A percentile compares a stretch with the other conserved stretches of the same genome.
These are phyloP conservation scores for Psilopsiagon aurifrons DNA, from an alignment of 2,113 vertebrate species.

Conservation along the genomic window DNA sequence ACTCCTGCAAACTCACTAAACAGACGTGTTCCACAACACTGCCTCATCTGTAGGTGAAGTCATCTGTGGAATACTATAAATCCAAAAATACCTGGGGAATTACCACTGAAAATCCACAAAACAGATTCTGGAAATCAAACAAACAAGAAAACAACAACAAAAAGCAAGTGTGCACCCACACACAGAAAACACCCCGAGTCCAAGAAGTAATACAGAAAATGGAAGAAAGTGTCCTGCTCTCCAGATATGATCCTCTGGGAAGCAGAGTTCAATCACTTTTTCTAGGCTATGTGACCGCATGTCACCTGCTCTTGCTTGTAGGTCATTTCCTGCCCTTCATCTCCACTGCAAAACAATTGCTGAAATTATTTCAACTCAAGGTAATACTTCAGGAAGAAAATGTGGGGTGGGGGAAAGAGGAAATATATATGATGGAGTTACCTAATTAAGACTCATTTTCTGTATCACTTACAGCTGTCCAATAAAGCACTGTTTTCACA, in stretches of 20 bases:
- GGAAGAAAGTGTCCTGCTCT: not conserved
- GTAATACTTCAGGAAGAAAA: not conserved
- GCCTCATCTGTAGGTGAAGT: not conserved
- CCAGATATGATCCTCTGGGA: not conserved
- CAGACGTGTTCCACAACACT: not conserved
- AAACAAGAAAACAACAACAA: not conserved
- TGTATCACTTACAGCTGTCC: not conserved
- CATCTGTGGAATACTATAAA: not conserved
- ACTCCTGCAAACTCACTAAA: not conserved
- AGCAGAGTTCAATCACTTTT: not conserved
- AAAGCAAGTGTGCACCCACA: not conserved
- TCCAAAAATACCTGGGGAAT: not conserved
- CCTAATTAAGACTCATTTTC: not conserved
- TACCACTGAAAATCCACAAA: not conserved
- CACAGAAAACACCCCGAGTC: not conserved
- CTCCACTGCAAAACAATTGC: not conserved
- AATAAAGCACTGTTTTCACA: not conserved
- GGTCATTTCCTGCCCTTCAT: conserved; percentile 33
- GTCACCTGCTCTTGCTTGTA: conserved; percentile 28
- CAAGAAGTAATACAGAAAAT: not conserved
- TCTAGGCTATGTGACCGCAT: not conserved
- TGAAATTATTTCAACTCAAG: not conserved
- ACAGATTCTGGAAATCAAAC: not conserved
- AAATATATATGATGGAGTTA: not conserved
- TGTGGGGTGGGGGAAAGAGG: not conserved